phyloP scores from a whole-genome alignment of 2,113 vertebrate species.

The Callipepla californica region DNA sequence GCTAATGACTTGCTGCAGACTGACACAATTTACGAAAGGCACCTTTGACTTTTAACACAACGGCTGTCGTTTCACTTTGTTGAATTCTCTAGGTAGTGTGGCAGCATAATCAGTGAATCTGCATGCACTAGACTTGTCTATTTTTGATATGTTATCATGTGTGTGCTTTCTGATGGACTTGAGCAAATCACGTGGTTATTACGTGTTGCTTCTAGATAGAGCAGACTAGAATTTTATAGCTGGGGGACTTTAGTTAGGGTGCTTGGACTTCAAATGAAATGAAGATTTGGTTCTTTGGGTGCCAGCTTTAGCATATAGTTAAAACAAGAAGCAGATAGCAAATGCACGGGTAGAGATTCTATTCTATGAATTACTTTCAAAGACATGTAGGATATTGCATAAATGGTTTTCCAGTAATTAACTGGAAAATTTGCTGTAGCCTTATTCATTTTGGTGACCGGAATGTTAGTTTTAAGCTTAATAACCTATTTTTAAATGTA shows the following conservation, averaged over 20 bases:
- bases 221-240: background rate
- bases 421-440: background rate
- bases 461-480: background rate
- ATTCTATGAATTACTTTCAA: background rate
- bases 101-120: background rate
- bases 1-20: background rate
- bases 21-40: background rate
- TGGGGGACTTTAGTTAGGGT: background rate
- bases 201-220: background rate
- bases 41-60: background rate
- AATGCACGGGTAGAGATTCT: too few relatives aligned
- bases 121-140: background rate
- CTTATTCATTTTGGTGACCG: background rate
- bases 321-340: background rate
- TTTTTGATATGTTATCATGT: background rate
- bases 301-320: background rate
- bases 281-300: background rate
- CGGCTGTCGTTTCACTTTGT: background rate
- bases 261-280: background rate
- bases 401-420: background rate
- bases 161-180: background rate
- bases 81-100: background rate
- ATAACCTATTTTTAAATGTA: background rate
- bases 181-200: background rate
- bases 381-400: background rate